Base-by-base conservation (phyloP, 92 coral and sea anemone species). In the Epizoanthus rinbou region DNA sequence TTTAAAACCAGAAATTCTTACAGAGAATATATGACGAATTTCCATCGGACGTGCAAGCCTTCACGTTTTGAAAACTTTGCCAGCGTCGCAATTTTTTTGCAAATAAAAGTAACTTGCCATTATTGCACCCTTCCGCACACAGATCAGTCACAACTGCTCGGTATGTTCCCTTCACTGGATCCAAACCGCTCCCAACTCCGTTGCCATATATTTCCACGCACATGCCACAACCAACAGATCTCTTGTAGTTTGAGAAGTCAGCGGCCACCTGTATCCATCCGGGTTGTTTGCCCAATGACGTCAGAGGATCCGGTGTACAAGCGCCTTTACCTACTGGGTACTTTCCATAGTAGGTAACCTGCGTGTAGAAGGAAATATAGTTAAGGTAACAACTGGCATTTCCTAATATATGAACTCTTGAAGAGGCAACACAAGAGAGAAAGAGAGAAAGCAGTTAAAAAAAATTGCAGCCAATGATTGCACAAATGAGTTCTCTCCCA, bases 231-330 rank as follows among this genome's bases (percentile, higher is more conserved):
- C 82, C 82, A 41, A 78, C 82, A 5, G 82, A 78, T 23, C 82
- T 50, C 71, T 78, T 78, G 82, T 78, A 78, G 41, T 78, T 78
- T 17, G 82, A 78, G 28, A 78, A 78, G 18, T 78, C 82, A 1
- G 82, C 82, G 1, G 82, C 82, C 3, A 59, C 82, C 66, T 78
- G 82, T 60, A 78, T 78, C 82, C 82, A 78, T 62, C 82, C 82
- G 71, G 71, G 82, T 62, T 60, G 82, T 78, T 78, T 78, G 6
- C 70, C 71, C 82, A 78, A 45, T 78, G 71, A n/a, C 54, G 82
- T 39, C 70, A 78, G 39, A 14, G 82, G 82, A 78, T 78, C 82
- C 22, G 82, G 82, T 13, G 82, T 78, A 78, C 82, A 78, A 53
- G 82, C 82, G 1, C 82, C 82, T 37, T 78, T 78, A 24, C 82